These are phyloP conservation scores for Thryonomys swinderianus DNA, from an alignment of 2,113 vertebrate species.

Conservation along the genomic window DNA sequence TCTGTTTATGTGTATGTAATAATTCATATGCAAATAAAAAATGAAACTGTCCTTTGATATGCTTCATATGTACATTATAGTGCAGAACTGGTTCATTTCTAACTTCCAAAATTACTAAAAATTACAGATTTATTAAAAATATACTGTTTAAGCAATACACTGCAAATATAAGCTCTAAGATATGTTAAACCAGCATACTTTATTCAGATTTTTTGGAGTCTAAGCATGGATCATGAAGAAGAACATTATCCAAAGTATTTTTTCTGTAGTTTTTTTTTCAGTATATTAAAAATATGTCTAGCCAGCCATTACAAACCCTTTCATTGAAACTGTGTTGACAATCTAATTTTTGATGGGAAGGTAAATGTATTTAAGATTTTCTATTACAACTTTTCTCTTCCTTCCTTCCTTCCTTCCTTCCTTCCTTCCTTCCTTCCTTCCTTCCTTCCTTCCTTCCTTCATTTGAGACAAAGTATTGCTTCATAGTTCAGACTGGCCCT, in stretches of 20 bases:
- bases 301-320: neutral
- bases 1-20: conserved; percentile 8
- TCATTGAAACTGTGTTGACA: neutral
- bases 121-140: conserved; percentile 33
- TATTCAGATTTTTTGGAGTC: neutral
- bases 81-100: conserved; percentile 9
- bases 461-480: too few species aligned
- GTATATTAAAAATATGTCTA: neutral
- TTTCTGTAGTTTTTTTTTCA: neutral
- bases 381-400: neutral
- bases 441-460: too few species aligned
- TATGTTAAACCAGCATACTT: neutral
- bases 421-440: too few species aligned
- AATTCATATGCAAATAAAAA: conserved; percentile 12
- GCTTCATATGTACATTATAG: neutral
- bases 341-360: neutral
- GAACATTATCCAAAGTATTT: neutral
- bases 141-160: neutral
- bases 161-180: neutral
- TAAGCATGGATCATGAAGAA: neutral
- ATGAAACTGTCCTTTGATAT: neutral
- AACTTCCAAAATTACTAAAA: neutral
- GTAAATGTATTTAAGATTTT: neutral
- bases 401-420: too few species aligned
- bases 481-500: too few species aligned